phyloP scores from a whole-genome alignment of 2,113 vertebrate genomes.

The Microcebus griseorufus region DNA sequence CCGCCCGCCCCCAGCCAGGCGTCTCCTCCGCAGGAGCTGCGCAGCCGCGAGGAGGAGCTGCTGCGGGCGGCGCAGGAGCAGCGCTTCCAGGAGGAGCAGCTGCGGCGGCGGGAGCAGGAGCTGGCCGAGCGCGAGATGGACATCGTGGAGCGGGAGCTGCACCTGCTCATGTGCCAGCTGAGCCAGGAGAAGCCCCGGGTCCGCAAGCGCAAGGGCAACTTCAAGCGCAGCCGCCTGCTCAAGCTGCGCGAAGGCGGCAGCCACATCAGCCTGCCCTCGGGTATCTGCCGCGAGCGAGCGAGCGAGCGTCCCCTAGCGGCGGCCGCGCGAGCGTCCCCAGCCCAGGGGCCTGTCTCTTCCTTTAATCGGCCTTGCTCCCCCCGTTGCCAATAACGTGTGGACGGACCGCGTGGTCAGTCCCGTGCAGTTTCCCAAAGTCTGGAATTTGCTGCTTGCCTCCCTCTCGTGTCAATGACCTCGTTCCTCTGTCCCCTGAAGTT shows the following conservation, averaged over 20 bases:
- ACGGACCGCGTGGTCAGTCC: neutral
- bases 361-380: neutral
- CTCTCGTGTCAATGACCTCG: neutral
- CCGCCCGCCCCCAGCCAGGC: neutral
- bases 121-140: constrained; percentile 93
- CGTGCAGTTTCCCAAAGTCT: neutral
- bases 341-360: neutral
- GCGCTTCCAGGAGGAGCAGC: constrained; percentile 92
- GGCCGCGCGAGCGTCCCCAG: no score
- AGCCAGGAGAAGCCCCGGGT: constrained; percentile 93
- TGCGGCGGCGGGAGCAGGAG: constrained; percentile 92
- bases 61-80: constrained; percentile 92
- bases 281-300: constrained; percentile 75
- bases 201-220: constrained; percentile 93
- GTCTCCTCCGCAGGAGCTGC: constrained; percentile 86
- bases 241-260: constrained; percentile 91
- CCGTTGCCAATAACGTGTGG: neutral
- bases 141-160: constrained; percentile 93
- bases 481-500: neutral
- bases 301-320: rapidly evolving
- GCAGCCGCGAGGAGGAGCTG: constrained; percentile 93
- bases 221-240: constrained; percentile 90
- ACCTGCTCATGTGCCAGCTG: constrained; percentile 95
- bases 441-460: neutral
- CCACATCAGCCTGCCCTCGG: constrained; percentile 94